Conservation (phyloP, 2,113 vertebrate genomes). For the Aptenodytes patagonicus region DNA sequence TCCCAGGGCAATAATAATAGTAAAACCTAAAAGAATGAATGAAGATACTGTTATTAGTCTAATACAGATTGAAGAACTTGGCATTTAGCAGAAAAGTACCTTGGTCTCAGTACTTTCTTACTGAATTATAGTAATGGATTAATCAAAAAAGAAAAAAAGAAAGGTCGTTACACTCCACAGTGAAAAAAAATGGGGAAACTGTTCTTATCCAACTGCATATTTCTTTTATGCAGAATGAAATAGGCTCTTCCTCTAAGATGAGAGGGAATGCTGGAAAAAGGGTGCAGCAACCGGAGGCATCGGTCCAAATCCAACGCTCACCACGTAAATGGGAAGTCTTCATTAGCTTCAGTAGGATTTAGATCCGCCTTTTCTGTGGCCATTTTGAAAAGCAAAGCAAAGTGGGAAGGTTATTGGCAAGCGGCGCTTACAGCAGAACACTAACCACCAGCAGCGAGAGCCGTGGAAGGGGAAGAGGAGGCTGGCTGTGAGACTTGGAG, state of each 20-base stretch:
- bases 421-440: not conserved
- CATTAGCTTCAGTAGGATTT: not conserved
- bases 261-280: not conserved
- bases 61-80: not conserved
- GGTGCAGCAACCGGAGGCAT: not conserved
- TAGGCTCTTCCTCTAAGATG: not conserved
- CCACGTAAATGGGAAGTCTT: not conserved
- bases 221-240: not conserved
- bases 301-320: not conserved
- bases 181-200: not conserved
- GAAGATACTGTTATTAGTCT: not conserved
- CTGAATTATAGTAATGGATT: not conserved
- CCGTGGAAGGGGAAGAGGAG: not conserved
- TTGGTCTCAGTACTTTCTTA: not conserved
- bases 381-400: not conserved
- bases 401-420: not conserved
- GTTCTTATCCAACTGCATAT: not conserved
- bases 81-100: not conserved
- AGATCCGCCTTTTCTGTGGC: not conserved
- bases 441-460: not conserved
- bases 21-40: constrained; percentile 6
- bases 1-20: constrained; percentile 14
- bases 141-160: not conserved
- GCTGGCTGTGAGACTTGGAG: not conserved
- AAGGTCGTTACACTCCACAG: not conserved